These are phyloP conservation scores for Porites evermanni DNA, from an alignment of 92 coral and sea anemone species.

Conservation along the genomic window DNA sequence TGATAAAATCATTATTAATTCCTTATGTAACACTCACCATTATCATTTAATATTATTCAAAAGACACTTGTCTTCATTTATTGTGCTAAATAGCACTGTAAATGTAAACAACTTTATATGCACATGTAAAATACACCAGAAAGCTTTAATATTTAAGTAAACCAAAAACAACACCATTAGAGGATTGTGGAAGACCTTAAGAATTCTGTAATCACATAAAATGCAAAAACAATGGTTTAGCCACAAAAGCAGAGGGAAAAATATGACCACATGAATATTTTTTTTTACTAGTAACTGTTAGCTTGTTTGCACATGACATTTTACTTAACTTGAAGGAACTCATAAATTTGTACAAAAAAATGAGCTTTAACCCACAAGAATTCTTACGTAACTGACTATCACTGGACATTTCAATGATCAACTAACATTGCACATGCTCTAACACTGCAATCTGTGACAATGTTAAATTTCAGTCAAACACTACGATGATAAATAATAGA, in stretches of 20 bases:
- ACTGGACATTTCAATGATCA: not conserved
- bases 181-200: not conserved
- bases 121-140: too few species aligned
- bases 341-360: too few species aligned
- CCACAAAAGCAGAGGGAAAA: not conserved
- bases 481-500: not conserved
- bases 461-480: not conserved
- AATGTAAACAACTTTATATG: too few species aligned
- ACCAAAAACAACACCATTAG: not conserved
- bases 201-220: not conserved
- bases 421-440: not conserved
- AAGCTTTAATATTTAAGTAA: too few species aligned
- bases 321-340: not conserved
- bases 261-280: not conserved
- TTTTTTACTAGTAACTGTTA: not conserved
- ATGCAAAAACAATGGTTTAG: not conserved
- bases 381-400: not conserved
- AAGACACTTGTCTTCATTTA: too few species aligned
- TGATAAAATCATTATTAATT: too few species aligned
- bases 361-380: not conserved
- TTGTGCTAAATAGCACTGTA: too few species aligned
- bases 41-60: too few species aligned
- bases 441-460: not conserved
- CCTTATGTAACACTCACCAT: too few species aligned
- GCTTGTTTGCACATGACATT: not conserved